These are phyloP conservation scores for Epinephelus cyanopodus DNA, from an alignment of 2,113 vertebrate genomes.

Conservation along the genomic window DNA sequence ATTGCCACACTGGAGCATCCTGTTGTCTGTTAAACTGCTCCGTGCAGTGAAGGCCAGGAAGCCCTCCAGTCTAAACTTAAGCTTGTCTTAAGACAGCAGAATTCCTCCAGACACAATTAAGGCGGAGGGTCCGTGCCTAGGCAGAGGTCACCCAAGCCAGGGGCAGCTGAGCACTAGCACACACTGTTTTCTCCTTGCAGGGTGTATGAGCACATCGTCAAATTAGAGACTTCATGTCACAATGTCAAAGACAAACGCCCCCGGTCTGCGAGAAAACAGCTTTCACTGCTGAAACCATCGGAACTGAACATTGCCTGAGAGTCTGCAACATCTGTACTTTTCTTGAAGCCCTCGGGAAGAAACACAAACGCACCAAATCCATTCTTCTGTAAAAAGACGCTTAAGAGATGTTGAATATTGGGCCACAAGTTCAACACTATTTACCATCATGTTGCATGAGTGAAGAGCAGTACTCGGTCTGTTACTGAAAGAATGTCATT, in stretches of 20 bases:
- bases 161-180: constrained; percentile 49
- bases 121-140: constrained; percentile 50
- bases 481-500: too few relatives aligned
- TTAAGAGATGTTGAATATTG: neutral
- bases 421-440: neutral
- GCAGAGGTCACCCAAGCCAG: constrained; percentile 79
- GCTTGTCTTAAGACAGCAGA: constrained; percentile 62
- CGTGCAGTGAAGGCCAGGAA: constrained; percentile 10
- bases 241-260: constrained; percentile 77
- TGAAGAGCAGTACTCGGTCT: too few relatives aligned
- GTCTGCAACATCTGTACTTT: constrained; percentile 57
- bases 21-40: constrained; percentile 26
- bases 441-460: neutral
- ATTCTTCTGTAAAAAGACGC: neutral
- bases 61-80: constrained; percentile 50
- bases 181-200: constrained; percentile 70
- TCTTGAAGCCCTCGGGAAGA: neutral
- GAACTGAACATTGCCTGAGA: constrained; percentile 32
- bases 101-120: constrained; percentile 82
- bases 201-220: constrained; percentile 78
- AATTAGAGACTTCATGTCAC: constrained; percentile 83
- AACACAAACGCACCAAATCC: constrained; percentile 9
- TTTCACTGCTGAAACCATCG: constrained; percentile 53
- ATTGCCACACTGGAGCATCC: constrained; percentile 9
- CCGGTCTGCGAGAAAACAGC: constrained; percentile 53